These are phyloP conservation scores for Atherinomorus stipes DNA, from an alignment of 2,113 vertebrate species.

Conservation along the genomic window DNA sequence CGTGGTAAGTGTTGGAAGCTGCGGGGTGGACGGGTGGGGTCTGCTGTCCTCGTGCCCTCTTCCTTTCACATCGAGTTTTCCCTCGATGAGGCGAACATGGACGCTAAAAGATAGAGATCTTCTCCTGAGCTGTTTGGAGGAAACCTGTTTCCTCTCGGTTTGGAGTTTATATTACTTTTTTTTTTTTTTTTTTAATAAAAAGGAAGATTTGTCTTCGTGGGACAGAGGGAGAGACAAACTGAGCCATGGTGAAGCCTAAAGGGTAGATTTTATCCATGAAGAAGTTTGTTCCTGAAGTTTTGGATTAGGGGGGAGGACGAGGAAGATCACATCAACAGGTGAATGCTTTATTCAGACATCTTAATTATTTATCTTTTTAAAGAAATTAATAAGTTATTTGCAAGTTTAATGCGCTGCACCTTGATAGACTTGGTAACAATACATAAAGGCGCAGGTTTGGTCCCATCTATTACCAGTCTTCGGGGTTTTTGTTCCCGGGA, in stretches of 20 bases:
- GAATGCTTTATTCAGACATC: not conserved
- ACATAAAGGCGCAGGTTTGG: not conserved
- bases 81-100: slow-evolving; percentile 19
- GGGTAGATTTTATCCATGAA: slow-evolving; percentile 31
- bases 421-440: no score
- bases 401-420: no score
- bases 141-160: not conserved
- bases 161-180: not conserved
- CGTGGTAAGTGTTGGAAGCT: slow-evolving; percentile 26
- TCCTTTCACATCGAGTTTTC: not conserved
- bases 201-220: not conserved
- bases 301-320: slow-evolving; percentile 36
- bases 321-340: slow-evolving; percentile 54
- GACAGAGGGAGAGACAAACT: not conserved
- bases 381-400: no score
- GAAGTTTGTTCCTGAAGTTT: slow-evolving; percentile 29
- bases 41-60: slow-evolving; percentile 5
- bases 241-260: slow-evolving; percentile 52
- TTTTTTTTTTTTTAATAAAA: not conserved
- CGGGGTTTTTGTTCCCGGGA: not conserved
- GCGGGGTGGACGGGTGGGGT: not conserved
- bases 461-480: no score
- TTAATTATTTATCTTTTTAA: no score
- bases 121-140: not conserved
- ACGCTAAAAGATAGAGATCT: not conserved